Evolutionary conservation across 2,888 invertebrate genomes (phyloP), one percentile per base, ranked within the genome.

Genomic region (Endotricha flammealis): DNA sequence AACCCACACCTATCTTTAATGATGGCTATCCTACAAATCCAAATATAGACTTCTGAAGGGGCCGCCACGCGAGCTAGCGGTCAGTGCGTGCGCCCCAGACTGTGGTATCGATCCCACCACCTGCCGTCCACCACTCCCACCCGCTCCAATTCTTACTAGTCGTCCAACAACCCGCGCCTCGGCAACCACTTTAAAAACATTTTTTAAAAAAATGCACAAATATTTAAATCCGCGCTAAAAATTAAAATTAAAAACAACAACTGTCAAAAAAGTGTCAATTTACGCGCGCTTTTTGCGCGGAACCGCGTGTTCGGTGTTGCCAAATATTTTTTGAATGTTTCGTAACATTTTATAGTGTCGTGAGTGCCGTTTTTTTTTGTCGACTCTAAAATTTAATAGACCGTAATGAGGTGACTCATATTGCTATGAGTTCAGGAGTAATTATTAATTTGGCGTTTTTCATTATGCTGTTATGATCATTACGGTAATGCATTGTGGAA

Each of bases 61-160:
- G 53, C 48, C 46, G 57, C 55, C 64, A 66, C 64, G 64, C 68
- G 61, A 60, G 46, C 8, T 6, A 20, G 20, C 74, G 83, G 82
- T 72, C 82, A 83, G 75, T 85, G 85, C 85, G 85, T 86, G 80
- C 82, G 82, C 73, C 76, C 73, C 67, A 77, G 70, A 71, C 75
- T 59, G 60, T 75, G 76, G 79, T 72, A 76, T 76, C 70, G 83
- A 83, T 74, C 82, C 80, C 82, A 80, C 79, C 77, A 72, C 66
- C 66, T 50, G 46, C 50, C 59, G 62, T 48, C 70, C 77, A 82
- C 81, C 83, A 80, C 81, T 78, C 81, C 81, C 75, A 68, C 57
- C 54, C 64, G 65, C 58, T 57, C 64, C 62, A 73, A 57, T 69
- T 67, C 59, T 53, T 64, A 65, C 60, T 71, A 82, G 81, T 83